Conservation (phyloP, 2,113 vertebrate genomes). For the Condylura cristata region DNA sequence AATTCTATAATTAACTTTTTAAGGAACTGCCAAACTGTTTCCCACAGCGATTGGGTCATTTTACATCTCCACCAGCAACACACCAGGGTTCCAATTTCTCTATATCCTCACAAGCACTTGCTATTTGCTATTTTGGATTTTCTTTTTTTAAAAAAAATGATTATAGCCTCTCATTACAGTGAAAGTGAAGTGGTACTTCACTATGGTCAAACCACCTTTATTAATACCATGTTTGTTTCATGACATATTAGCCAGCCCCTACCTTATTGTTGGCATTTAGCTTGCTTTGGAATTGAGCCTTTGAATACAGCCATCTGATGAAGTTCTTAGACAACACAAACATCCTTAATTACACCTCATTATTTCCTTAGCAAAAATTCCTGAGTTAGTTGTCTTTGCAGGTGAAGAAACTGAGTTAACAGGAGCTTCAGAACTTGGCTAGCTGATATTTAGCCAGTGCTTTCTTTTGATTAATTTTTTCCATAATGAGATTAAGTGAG, state of each 20-base stretch:
- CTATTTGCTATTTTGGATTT: neutral
- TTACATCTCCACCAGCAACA: neutral
- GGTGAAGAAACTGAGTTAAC: neutral
- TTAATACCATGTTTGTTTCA: neutral
- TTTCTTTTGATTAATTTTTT: neutral
- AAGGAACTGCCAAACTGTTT: neutral
- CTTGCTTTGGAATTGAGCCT: conserved; percentile 14
- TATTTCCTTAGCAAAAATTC: conserved; percentile 19
- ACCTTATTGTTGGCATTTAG: neutral
- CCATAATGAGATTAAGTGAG: neutral
- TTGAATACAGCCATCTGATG: neutral
- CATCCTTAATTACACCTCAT: conserved; percentile 35
- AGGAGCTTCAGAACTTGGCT: neutral
- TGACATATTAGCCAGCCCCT: neutral
- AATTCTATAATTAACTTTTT: neutral
- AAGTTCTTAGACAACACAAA: neutral
- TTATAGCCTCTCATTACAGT: neutral
- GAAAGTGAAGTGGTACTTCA: neutral
- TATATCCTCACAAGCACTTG: neutral
- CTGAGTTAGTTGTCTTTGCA: neutral
- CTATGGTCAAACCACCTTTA: neutral
- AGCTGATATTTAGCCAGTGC: neutral
- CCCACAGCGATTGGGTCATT: neutral
- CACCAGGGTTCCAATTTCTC: neutral
- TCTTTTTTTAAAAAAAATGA: neutral